Conservation (phyloP, 2,888 invertebrate species). For the Caenorhabditis panamensis region DNA sequence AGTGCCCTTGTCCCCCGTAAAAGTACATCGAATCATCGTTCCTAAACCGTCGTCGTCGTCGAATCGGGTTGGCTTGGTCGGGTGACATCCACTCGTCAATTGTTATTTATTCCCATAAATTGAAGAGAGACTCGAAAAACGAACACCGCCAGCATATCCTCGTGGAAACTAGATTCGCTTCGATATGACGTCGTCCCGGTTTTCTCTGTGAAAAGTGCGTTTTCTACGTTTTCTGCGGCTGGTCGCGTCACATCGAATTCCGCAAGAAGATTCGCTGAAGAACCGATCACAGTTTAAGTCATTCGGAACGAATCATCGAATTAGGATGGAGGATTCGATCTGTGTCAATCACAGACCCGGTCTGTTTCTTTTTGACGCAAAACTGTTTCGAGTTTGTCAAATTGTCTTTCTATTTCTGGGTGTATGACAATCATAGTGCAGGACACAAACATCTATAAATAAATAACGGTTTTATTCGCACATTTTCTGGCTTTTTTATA, state of each 20-base stretch:
- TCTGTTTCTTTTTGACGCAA: neutral
- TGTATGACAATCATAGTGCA: no score
- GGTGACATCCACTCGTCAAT: no score
- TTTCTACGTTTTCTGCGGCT: no score
- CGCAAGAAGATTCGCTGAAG: constrained; percentile 39
- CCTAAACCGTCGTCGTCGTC: no score
- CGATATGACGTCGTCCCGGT: constrained; percentile 23
- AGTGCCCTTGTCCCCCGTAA: neutral
- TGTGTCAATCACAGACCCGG: constrained; percentile 25
- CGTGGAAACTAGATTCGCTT: constrained; percentile 1
- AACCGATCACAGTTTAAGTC: constrained; percentile 58
- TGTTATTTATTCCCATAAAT: constrained; percentile 13
- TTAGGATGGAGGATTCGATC: constrained; percentile 41
- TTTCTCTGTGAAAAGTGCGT: constrained; percentile 24
- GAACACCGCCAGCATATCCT: constrained; percentile 16
- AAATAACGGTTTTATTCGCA: constrained; percentile 56
- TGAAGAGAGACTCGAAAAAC: constrained; percentile 27
- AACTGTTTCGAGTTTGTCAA: constrained; percentile 6
- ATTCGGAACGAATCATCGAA: constrained; percentile 61
- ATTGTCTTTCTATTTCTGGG: no score
- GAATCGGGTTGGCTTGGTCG: no score
- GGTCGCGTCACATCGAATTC: constrained; percentile 47
- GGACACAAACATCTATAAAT: neutral
- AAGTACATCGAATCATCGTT: neutral
- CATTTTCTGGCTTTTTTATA: constrained; percentile 47